These are phyloP conservation scores for Thalassoma bifasciatum DNA, from an alignment of 2,113 vertebrate genomes.

Conservation along the genomic window DNA sequence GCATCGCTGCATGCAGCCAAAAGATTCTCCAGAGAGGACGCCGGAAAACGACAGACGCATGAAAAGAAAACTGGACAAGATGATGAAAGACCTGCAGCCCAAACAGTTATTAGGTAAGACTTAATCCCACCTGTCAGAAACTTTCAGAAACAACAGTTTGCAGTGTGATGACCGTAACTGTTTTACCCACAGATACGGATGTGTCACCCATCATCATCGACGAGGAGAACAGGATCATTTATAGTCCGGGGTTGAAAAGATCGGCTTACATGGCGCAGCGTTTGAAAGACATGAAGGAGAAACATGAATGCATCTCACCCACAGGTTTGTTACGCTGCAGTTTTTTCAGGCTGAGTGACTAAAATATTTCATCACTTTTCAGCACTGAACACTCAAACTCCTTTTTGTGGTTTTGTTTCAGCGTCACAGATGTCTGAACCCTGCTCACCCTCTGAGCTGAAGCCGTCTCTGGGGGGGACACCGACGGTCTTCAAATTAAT, in stretches of 20 bases:
- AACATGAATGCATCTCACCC: constrained; percentile 86
- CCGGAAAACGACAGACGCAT: constrained; percentile 88
- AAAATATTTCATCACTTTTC: constrained; percentile 16
- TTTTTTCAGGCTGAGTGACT: not conserved
- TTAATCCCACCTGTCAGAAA: not conserved
- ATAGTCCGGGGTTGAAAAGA: constrained; percentile 82
- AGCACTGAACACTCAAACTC: constrained; percentile 13
- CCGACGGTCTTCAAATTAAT: constrained; percentile 63
- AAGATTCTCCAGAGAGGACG: constrained; percentile 85
- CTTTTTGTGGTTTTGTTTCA: constrained; percentile 63
- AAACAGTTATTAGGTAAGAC: constrained; percentile 81
- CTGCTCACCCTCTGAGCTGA: constrained; percentile 36
- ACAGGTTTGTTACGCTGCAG: constrained; percentile 78
- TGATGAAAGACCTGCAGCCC: constrained; percentile 86
- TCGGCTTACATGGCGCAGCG: constrained; percentile 84
- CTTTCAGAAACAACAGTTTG: not conserved
- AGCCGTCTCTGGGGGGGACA: constrained; percentile 54
- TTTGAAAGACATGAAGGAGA: constrained; percentile 87
- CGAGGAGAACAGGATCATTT: constrained; percentile 83
- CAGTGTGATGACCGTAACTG: not conserved
- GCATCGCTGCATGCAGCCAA: constrained; percentile 96
- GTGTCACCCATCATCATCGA: constrained; percentile 88
- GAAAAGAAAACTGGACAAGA: constrained; percentile 88
- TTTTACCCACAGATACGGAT: constrained; percentile 78
- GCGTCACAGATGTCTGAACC: constrained; percentile 84